Conservation (phyloP, 1,140 invertebrate genomes). For the Ectropis grisescens region DNA sequence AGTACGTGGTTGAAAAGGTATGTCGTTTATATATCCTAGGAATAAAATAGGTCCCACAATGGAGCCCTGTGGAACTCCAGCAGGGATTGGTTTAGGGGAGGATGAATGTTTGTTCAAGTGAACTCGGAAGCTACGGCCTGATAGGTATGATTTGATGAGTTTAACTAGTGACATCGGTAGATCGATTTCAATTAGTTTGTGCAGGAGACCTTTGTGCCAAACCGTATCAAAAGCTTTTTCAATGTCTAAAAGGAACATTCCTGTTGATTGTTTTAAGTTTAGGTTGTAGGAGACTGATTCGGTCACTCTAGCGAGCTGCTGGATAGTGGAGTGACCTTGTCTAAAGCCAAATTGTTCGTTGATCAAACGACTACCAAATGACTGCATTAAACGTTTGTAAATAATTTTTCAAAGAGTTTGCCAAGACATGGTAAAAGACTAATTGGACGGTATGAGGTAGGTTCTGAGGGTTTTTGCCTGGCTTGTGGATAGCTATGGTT, state of each 20-base stretch:
- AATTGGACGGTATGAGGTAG: slow-evolving; percentile 8
- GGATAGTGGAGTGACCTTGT: slow-evolving; percentile 7
- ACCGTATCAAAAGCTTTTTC: slow-evolving; percentile 20
- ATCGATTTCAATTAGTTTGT: slow-evolving; percentile 19
- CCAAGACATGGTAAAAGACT: slow-evolving; percentile 10
- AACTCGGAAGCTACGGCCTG: slow-evolving; percentile 4
- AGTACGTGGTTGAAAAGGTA: slow-evolving; percentile 13
- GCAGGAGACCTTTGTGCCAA: slow-evolving; percentile 26
- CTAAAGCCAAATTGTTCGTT: slow-evolving; percentile 15
- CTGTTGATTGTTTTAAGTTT: slow-evolving; percentile 10
- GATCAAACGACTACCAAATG: slow-evolving; percentile 1
- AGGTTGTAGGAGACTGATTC: slow-evolving; percentile 8
- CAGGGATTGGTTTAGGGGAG: slow-evolving; percentile 1
- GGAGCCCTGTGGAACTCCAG: slow-evolving; percentile 27
- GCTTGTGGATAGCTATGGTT: slow-evolving; percentile 10
- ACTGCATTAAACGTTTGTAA: background rate
- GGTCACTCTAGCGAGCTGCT: slow-evolving; percentile 13
- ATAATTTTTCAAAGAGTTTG: slow-evolving; percentile 13
- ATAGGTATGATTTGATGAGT: slow-evolving; percentile 5
- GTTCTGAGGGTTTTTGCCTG: slow-evolving; percentile 4
- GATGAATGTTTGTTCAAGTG: background rate
- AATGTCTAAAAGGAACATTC: slow-evolving; percentile 13
- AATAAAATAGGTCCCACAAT: slow-evolving; percentile 19
- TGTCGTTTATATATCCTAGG: slow-evolving; percentile 15
- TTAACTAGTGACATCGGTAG: slow-evolving; percentile 4